Evolutionary conservation across 2,113 vertebrate genomes (phyloP).

Genomic region (Bambusicola thoracicus): DNA sequence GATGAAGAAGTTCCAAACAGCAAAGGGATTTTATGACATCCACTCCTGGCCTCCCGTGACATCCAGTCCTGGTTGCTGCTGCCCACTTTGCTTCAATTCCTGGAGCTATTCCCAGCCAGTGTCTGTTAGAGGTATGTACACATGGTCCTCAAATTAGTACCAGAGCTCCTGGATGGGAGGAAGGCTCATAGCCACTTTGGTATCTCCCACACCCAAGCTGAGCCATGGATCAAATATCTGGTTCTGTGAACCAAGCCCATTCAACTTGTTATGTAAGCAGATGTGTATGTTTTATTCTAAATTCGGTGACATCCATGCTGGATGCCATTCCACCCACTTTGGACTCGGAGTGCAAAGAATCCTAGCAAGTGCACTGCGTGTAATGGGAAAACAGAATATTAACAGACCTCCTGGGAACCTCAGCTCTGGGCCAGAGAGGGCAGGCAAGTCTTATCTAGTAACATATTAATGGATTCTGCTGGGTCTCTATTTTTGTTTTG

Average conservation of each 20-base stretch:
- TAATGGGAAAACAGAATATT: not conserved
- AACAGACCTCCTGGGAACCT: not conserved
- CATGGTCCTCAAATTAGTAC: not conserved
- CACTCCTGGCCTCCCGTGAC: slow-evolving; percentile 45
- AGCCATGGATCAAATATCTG: not conserved
- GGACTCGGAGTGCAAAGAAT: not conserved
- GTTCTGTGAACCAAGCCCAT: not conserved
- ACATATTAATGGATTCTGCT: not conserved
- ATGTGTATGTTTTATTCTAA: not conserved
- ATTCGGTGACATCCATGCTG: not conserved
- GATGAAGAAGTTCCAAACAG: slow-evolving; percentile 12
- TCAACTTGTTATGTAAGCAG: not conserved
- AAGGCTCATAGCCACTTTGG: not conserved
- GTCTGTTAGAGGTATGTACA: not conserved
- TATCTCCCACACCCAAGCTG: not conserved
- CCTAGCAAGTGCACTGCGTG: not conserved
- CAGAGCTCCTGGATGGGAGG: not conserved
- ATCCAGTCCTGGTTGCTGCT: slow-evolving; percentile 30
- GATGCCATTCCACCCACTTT: fast-evolving
- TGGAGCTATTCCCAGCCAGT: not conserved
- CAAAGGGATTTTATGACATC: slow-evolving; percentile 18
- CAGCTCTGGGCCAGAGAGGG: not conserved
- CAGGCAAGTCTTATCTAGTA: slow-evolving; percentile 11
- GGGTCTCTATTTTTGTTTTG: not conserved
- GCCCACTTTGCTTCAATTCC: slow-evolving; percentile 17